A percentile compares a stretch with the other conserved stretches of the same genome.
Conservation (phyloP, 2,888 invertebrate genomes). For the Seladonia tumulorum region DNA sequence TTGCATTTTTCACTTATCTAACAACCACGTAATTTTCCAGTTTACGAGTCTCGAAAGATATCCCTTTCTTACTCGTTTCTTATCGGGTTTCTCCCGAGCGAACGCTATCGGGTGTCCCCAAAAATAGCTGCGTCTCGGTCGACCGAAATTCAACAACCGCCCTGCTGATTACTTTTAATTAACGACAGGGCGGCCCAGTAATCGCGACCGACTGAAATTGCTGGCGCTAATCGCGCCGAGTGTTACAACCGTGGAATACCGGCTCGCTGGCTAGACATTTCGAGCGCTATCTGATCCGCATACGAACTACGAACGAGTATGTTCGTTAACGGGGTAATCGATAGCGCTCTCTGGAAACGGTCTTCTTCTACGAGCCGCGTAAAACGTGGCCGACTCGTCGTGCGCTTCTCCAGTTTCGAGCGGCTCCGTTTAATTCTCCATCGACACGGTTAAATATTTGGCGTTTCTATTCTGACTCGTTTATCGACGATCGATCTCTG, state of each 20-base stretch:
- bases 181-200: slow-evolving; percentile 27
- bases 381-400: slow-evolving; percentile 5
- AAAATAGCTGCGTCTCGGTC: not conserved
- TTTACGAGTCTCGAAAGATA: not conserved
- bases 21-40: not conserved
- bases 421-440: not conserved
- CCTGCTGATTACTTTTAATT: slow-evolving; percentile 51
- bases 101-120: not conserved
- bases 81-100: not conserved
- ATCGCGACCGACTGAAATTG: slow-evolving; percentile 43
- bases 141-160: slow-evolving; percentile 15
- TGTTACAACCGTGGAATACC: slow-evolving; percentile 8
- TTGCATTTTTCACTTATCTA: not conserved
- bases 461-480: not conserved
- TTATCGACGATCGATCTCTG: not conserved
- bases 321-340: slow-evolving; percentile 35
- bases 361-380: slow-evolving; percentile 10
- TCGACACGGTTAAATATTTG: not conserved
- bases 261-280: slow-evolving; percentile 34
- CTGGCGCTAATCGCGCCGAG: slow-evolving; percentile 33
- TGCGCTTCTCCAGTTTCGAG: not conserved
- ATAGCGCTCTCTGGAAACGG: slow-evolving; percentile 5
- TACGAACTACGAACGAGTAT: slow-evolving; percentile 26
- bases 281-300: slow-evolving; percentile 35
- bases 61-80: not conserved